Conservation (phyloP, 2,888 invertebrate genomes). For the Hipparchia sbordonii region DNA sequence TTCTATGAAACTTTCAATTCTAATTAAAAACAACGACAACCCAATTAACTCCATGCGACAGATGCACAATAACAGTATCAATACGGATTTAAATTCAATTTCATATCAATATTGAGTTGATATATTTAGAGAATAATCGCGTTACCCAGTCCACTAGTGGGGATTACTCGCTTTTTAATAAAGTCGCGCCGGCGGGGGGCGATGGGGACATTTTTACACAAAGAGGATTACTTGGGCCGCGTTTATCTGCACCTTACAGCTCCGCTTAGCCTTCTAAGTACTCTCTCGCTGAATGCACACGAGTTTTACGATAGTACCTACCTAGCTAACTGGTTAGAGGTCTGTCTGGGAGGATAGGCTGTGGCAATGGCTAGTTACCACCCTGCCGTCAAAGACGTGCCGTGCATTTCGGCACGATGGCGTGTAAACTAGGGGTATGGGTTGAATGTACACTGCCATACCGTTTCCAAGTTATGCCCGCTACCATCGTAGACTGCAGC, state of each 20-base stretch:
- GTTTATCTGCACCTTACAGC: slow-evolving; percentile 82
- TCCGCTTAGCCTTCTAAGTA: slow-evolving; percentile 76
- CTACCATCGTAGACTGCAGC: too few relatives aligned
- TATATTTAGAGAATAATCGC: slow-evolving; percentile 78
- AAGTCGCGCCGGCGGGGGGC: slow-evolving; percentile 72
- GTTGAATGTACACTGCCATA: too few relatives aligned
- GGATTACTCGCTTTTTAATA: slow-evolving; percentile 82
- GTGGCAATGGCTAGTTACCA: too few relatives aligned
- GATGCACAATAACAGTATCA: slow-evolving; percentile 52
- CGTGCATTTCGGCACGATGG: too few relatives aligned
- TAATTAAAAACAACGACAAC: neutral
- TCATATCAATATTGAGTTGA: slow-evolving; percentile 78
- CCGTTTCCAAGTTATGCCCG: too few relatives aligned
- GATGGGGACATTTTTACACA: slow-evolving; percentile 81
- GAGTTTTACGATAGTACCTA: slow-evolving; percentile 55
- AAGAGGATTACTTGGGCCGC: slow-evolving; percentile 79
- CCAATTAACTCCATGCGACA: slow-evolving; percentile 29
- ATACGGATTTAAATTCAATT: slow-evolving; percentile 68
- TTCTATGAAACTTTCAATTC: neutral
- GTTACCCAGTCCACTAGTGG: slow-evolving; percentile 80
- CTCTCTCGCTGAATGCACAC: slow-evolving; percentile 66
- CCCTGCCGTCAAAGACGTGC: too few relatives aligned
- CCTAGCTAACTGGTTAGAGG: too few relatives aligned
- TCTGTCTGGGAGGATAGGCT: too few relatives aligned
- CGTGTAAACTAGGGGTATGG: too few relatives aligned